Base-by-base conservation (phyloP, 2,888 invertebrate genomes). In the Junonia oenone region DNA sequence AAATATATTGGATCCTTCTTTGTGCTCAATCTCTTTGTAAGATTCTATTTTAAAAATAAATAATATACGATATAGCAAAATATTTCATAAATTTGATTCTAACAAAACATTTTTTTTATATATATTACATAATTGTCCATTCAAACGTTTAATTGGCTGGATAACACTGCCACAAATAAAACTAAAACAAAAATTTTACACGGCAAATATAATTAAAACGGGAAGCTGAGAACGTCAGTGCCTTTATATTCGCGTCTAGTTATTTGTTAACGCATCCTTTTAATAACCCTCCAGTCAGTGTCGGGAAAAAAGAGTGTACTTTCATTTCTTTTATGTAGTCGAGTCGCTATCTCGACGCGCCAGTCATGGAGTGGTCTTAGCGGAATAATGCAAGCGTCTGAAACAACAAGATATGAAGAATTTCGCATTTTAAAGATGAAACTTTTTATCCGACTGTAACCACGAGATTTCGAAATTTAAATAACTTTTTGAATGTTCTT, bases 271-370 rank as follows among this genome's bases (percentile, higher is more conserved):
- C 53, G 48, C 53, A 54, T 54, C 47, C 33, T 54, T 54, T 54
- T 54, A 48, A 54, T 48, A 54, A 54, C 53, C 47, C 58, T 49
- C 37, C 15, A 54, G 51, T 45, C 50, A 43, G 38, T 47, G 54
- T 46, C 43, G 27, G 50, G 55, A 22, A 45, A 48, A 45, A 54
- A 57, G 47, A 26, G 47, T 43, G 47, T 45, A 33, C 48, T 51
- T 58, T 51, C 58, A 58, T 58, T 55, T 58, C 58, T 58, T 55
- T 58, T 55, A 51, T 58, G 51, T 58, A 58, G 55, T 55, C 45
- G 58, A 51, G 58, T 48, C 51, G 48, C 55, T 58, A 58, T 58
- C 55, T 58, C 55, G 43, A 26, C 37, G 55, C 55, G 47, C 26
- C 55, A 48, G 55, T 58, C 43, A 51, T 55, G 48, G 48, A 58